These are phyloP conservation scores for Porites evermanni DNA, from an alignment of 92 coral and sea anemone genomes.

Conservation along the genomic window DNA sequence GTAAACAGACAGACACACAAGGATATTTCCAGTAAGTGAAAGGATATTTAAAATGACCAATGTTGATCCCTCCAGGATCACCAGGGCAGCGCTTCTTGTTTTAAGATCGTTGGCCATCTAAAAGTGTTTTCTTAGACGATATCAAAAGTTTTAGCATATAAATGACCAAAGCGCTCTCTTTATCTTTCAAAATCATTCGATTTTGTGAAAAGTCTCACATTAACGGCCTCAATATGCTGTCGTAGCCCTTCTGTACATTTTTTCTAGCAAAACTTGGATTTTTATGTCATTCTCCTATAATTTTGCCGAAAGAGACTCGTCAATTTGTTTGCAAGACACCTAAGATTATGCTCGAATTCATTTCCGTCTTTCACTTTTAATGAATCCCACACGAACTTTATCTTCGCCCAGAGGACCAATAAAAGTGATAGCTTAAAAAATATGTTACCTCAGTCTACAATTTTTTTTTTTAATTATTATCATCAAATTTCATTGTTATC, in stretches of 20 bases:
- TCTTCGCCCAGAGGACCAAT: neutral
- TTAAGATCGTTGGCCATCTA: constrained; percentile 23
- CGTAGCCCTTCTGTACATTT: neutral
- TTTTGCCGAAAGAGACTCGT: neutral
- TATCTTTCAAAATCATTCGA: neutral
- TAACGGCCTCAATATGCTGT: too few relatives aligned
- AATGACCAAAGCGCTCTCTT: neutral
- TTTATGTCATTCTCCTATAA: neutral
- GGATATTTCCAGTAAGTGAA: constrained; percentile 22
- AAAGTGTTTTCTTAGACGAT: neutral
- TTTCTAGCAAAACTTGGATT: neutral
- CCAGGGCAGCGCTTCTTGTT: constrained; percentile 14
- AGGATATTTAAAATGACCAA: constrained; percentile 14
- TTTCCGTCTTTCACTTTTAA: neutral
- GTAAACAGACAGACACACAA: constrained; percentile 32
- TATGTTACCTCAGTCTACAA: neutral
- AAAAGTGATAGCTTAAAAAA: neutral
- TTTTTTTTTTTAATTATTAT: neutral
- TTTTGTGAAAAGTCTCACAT: neutral
- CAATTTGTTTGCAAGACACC: neutral
- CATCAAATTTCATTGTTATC: neutral
- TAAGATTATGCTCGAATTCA: neutral
- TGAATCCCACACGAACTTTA: neutral
- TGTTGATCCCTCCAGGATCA: constrained; percentile 17
- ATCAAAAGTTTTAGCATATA: neutral